Base-by-base conservation (phyloP, 2,797 vertebrate species). In the Tragopan temminckii region DNA sequence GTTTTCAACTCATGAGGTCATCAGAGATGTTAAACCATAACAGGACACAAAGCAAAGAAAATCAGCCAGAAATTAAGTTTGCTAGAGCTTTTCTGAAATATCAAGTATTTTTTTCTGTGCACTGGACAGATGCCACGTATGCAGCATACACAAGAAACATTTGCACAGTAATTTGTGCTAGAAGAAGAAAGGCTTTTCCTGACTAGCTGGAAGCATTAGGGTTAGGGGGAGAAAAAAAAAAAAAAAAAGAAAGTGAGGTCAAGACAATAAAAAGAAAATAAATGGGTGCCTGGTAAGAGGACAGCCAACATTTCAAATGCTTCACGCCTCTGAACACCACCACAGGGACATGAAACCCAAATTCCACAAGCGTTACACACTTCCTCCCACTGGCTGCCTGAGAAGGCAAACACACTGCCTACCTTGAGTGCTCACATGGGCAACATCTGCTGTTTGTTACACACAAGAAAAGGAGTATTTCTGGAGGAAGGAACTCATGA, bases 61-160 rank as follows among this genome's bases (percentile, higher is more conserved):
- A 89, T 82, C 36, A 80, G 43, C 13, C 68, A 52, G 52, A 81
- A 95, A 89, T 80, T 82, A 82, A 57, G 53, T 82, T 78, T 88
- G 27, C 38, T 48, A 31, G n/a, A 77, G 48, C 31, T 75, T 43
- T 83, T 88, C 68, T 59, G 40, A 90, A 90, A 75, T 55, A 89
- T 8, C 17, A 66, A 71, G 40, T 25, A 23, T 2, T 29, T 91
- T 82, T 68, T 86, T 67, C 75, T 72, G 42, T 83, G 68, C 43
- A 52, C 87, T 89, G 76, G 79, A 92, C 12, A 90, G 64, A 63
- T 78, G 78, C 81, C 92, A 93, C 5, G 31, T 35, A 88, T 42
- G 35, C 64, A 93, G 68, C 53, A 91, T 64, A 93, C 40, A 48
- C 38, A 89, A 76, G 66, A 94, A 95, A 93, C 48, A 86, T 84